Conservation (phyloP, 2,888 invertebrate genomes). For the Sisyra terminalis region DNA sequence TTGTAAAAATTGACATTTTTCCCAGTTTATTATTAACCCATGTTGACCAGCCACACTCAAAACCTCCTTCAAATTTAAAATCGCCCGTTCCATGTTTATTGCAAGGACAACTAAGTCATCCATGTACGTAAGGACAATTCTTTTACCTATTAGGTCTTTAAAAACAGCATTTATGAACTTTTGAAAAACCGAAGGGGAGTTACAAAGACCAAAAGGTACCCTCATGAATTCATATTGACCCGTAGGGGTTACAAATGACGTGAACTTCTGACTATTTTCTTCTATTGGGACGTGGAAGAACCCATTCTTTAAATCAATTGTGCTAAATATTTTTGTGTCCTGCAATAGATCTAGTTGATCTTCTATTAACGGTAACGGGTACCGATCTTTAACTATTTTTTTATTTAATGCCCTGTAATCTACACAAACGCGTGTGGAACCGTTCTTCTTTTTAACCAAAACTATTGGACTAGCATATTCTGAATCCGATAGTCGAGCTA, state of each 20-base stretch:
- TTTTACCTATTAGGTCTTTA: not conserved
- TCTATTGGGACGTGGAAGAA: not conserved
- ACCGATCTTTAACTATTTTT: not conserved
- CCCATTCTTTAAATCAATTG: not conserved
- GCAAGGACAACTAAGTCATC: not conserved
- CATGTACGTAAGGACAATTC: not conserved
- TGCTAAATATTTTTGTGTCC: not conserved
- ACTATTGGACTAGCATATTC: slow-evolving; percentile 2
- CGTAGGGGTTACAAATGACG: not conserved
- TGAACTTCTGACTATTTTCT: not conserved
- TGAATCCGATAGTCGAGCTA: too few relatives aligned
- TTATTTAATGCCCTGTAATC: not conserved
- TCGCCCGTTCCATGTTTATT: not conserved
- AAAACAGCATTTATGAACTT: not conserved
- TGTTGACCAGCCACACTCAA: not conserved
- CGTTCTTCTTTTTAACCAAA: slow-evolving; percentile 1
- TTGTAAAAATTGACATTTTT: not conserved
- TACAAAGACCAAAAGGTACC: not conserved
- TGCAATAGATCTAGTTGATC: not conserved
- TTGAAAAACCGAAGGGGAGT: not conserved
- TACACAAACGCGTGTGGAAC: not conserved
- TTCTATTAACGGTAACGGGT: slow-evolving; percentile 1
- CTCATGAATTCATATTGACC: not conserved
- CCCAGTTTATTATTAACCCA: not conserved
- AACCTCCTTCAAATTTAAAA: not conserved